Base-by-base conservation (phyloP, 2,888 invertebrate genomes). In the Spodoptera picta region DNA sequence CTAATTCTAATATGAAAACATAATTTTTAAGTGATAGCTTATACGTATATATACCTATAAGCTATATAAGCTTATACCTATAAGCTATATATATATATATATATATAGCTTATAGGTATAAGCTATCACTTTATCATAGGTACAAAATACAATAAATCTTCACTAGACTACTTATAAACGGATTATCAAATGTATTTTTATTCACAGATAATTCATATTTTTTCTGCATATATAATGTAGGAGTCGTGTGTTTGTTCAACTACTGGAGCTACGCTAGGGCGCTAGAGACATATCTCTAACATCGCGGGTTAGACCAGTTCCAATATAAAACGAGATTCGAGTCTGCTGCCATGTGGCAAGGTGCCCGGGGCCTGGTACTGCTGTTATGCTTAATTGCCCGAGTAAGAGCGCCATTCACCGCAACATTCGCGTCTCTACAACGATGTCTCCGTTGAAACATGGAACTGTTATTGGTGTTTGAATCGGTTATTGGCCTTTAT, bases 281-380 rank as follows among this genome's bases (percentile, higher is more conserved):
- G 63, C 73, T 72, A 58, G 62, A 68, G 78, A 77, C 36, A 9
- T 74, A 72, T 60, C 71, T 71, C 73, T 64, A 81, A 76, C 73
- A 73, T 72, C 78, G 80, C 73, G 77, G 74, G 79, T 70, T 79
- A 82, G 77, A 77, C 79, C 77, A 75, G 80, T 80, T 84, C 78
- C 77, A 75, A 70, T 84, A 83, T 84, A 85, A 86, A 89, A 85
- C 82, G 79, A 82, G 82, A 75, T 75, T 70, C 68, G 81, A 84
- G 83, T 66, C 72, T 75, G 85, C 62, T 87, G 90, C 87, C 88
- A 90, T 89, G 85, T 90, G 91, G 91, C 91, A 90, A 83, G 81
- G 83, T 90, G 90, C 90, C 90, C 91, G 86, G 73, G 73, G 73
- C 63, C 76, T 79, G 77, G 83, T 84, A 83, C 83, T 79, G 80